These are phyloP conservation scores for Penaeus vannamei DNA, from an alignment of 1,140 invertebrate genomes.

Conservation along the genomic window DNA sequence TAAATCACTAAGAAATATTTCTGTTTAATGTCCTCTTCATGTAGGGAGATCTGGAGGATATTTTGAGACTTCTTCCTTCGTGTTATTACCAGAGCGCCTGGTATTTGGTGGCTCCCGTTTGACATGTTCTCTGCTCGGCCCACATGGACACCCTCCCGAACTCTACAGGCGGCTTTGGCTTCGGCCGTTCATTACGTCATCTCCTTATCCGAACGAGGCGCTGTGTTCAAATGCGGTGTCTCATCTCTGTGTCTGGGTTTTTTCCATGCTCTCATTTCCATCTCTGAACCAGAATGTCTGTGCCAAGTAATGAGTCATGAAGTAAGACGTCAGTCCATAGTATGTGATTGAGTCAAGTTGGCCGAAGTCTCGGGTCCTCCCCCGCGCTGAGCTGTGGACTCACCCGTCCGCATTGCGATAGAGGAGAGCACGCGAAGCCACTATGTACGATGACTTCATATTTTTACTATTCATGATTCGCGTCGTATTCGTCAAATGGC, in stretches of 20 bases:
- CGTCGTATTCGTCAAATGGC: background rate
- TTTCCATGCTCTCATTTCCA: too few relatives aligned
- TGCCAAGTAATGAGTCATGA: too few relatives aligned
- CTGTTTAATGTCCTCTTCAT: background rate
- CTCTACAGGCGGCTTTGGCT: background rate
- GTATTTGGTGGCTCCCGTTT: background rate
- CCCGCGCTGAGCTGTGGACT: constrained; percentile 38
- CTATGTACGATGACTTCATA: constrained; percentile 38
- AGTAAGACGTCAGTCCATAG: constrained; percentile 7
- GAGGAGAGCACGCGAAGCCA: constrained; percentile 12
- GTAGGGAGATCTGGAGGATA: background rate
- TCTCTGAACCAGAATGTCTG: too few relatives aligned
- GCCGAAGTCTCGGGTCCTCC: constrained; percentile 10
- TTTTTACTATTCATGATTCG: background rate
- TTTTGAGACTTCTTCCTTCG: background rate
- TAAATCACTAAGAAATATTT: too few relatives aligned
- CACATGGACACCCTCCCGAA: constrained; percentile 13
- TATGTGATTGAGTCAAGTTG: background rate
- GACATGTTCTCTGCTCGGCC: constrained; percentile 7
- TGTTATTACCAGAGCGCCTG: background rate
- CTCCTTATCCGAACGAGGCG: background rate
- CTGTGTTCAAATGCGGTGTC: background rate
- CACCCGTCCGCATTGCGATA: constrained; percentile 52
- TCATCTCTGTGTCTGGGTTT: background rate
- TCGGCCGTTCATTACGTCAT: background rate